phyloP scores from a whole-genome alignment of 2,888 invertebrate genomes.

The Macropis europaea region DNA sequence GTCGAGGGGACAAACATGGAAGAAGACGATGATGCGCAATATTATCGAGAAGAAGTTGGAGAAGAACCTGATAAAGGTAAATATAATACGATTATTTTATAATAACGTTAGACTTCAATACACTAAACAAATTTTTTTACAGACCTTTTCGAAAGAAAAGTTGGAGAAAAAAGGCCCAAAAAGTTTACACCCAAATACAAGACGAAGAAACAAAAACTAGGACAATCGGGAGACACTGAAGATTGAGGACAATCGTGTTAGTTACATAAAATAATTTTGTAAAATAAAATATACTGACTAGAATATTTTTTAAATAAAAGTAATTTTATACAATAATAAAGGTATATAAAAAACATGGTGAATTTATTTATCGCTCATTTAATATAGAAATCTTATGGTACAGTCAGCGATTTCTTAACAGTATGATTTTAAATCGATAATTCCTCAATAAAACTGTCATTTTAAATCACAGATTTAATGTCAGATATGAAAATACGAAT shows the following conservation, averaged over 20 bases:
- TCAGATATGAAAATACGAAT: not conserved
- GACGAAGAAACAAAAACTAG: slow-evolving; percentile 63
- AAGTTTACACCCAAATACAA: slow-evolving; percentile 64
- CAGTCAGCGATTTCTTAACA: not conserved
- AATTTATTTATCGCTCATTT: not conserved
- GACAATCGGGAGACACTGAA: not conserved
- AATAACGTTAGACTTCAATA: not conserved
- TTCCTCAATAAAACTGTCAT: not conserved
- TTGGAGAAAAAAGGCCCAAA: slow-evolving; percentile 57
- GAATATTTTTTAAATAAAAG: slow-evolving; percentile 24
- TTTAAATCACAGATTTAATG: not conserved
- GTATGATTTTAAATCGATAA: not conserved
- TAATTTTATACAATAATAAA: slow-evolving; percentile 4
- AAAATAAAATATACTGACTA: slow-evolving; percentile 1
- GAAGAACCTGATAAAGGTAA: slow-evolving; percentile 92
- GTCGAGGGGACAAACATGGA: slow-evolving; percentile 79
- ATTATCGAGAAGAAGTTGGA: slow-evolving; percentile 93
- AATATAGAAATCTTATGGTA: no score
- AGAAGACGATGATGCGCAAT: slow-evolving; percentile 89
- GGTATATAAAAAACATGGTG: not conserved
- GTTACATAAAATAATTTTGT: not conserved
- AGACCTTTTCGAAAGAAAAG: slow-evolving; percentile 65
- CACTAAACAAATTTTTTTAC: slow-evolving; percentile 1
- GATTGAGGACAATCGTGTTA: not conserved
- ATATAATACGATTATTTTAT: slow-evolving; percentile 7